A percentile compares a stretch with the other conserved stretches of the same genome.
These are phyloP conservation scores for Plumapathes pennacea DNA, from an alignment of 92 coral and sea anemone genomes.

Conservation along the genomic window DNA sequence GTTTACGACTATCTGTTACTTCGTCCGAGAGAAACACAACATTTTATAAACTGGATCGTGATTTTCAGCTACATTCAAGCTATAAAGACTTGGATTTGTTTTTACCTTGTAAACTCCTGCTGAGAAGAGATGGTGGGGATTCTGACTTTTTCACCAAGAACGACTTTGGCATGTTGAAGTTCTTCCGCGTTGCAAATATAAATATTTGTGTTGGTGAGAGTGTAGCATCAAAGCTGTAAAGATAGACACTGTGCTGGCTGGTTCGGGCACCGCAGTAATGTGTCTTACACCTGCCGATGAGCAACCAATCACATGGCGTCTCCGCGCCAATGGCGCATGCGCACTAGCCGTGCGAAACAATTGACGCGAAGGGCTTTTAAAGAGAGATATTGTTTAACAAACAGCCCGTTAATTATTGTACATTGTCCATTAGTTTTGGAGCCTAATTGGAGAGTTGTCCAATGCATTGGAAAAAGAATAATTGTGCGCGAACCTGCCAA, in stretches of 20 bases:
- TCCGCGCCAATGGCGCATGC: constrained; percentile 60
- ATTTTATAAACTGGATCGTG: constrained; percentile 40
- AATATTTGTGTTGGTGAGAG: constrained; percentile 69
- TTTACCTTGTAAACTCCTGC: constrained; percentile 62
- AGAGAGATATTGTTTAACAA: constrained; percentile 92
- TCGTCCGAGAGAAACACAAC: constrained; percentile 16
- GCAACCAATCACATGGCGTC: constrained; percentile 76
- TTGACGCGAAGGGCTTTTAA: constrained; percentile 58
- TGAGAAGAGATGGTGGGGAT: constrained; percentile 7
- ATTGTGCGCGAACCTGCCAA: no score
- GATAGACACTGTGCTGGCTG: constrained; percentile 62
- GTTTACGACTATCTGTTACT: constrained; percentile 38
- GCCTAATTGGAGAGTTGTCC: constrained; percentile 87
- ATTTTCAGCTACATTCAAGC: constrained; percentile 52
- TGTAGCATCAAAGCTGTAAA: constrained; percentile 71
- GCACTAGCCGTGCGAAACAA: constrained; percentile 35
- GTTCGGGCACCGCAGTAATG: constrained; percentile 74
- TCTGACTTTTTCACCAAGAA: constrained; percentile 81
- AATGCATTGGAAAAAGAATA: constrained; percentile 42
- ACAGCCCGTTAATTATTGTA: constrained; percentile 79
- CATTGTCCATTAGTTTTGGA: constrained; percentile 78
- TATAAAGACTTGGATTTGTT: constrained; percentile 2
- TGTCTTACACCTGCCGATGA: constrained; percentile 84
- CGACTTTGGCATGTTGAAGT: constrained; percentile 72
- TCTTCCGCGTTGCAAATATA: constrained; percentile 43